Conservation (phyloP, 2,797 vertebrate genomes). For the Remorina albescens region DNA sequence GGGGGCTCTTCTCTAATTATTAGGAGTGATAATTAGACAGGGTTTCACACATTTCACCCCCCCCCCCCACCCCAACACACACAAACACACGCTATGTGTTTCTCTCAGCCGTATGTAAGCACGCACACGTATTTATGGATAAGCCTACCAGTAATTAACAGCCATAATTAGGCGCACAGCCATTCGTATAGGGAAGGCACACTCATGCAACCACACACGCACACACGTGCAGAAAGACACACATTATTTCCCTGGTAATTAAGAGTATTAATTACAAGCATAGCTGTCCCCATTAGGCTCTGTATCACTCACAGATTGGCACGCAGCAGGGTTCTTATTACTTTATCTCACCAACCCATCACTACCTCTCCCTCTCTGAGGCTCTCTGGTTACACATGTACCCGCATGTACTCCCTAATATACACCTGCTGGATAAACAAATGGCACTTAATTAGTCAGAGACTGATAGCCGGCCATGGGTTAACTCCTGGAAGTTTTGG, state of each 20-base stretch:
- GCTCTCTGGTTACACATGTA: constrained; percentile 58
- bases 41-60: constrained; percentile 50
- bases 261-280: constrained; percentile 85
- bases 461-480: constrained; percentile 67
- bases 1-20: constrained; percentile 59
- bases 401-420: constrained; percentile 55
- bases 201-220: constrained; percentile 45
- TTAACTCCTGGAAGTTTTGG: constrained; percentile 59
- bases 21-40: constrained; percentile 72
- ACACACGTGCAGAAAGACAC: constrained; percentile 45
- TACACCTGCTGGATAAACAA: constrained; percentile 73
- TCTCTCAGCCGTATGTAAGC: constrained; percentile 39
- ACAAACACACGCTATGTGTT: constrained; percentile 15
- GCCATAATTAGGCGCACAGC: constrained; percentile 82
- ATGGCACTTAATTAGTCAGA: constrained; percentile 69
- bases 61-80: background rate
- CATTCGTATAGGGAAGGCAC: constrained; percentile 74
- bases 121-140: constrained; percentile 59
- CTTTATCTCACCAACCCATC: constrained; percentile 76
- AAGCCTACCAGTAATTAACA: constrained; percentile 80
- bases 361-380: constrained; percentile 29
- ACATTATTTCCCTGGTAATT: constrained; percentile 78
- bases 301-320: constrained; percentile 80
- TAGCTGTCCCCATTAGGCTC: constrained; percentile 80
- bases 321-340: constrained; percentile 76